Base-by-base conservation (phyloP, 1,140 invertebrate genomes). In the Brachionus sp. region DNA sequence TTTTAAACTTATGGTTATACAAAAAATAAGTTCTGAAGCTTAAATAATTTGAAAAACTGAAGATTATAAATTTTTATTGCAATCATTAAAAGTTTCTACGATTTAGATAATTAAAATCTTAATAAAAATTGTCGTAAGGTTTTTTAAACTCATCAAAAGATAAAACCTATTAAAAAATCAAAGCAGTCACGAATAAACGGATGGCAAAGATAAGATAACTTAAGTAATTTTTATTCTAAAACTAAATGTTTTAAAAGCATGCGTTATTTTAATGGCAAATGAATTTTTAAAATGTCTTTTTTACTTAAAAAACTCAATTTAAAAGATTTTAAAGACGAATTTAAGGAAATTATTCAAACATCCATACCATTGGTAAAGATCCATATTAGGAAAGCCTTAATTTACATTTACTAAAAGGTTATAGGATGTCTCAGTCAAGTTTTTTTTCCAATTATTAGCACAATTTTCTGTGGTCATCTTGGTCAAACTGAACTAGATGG, bases 401-500 rank as follows among this genome's bases (percentile, higher is more conserved):
- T 29, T 64, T 33, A 33, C 16, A 33, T 33, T 66, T 66, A 10
- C 5, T 33, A 33, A 66, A n/a, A 37, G 66, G n/a, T 70, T 1
- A 19, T 70, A 4, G 70, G 70, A 25, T 75, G 70, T 50, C 44
- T 75, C 9, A 80, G 77, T 16, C 80, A 83, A 23, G 50, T 68
- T 33, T 50, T 83, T 50, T 53, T 83, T 44, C 80, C 80, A n/a
- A 46, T 83, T 3, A 19, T 66, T 16, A 83, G 80, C 42, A 44
- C 44, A 7, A 66, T 73, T 33, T 83, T 83, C 50, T 66, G 57
- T 29, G 80, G 80, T 16, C 80, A 73, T 46, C 35, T 83, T 10
- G 80, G 80, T n/a, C 33, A 42, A 19, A 33, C 33, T 19, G 62
- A 83, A 44, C 39, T 83, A 10, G 80, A 83, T 68, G 80, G 42